Base-by-base conservation (phyloP, 2,888 invertebrate species). In the Anoplius nigerrimus region DNA sequence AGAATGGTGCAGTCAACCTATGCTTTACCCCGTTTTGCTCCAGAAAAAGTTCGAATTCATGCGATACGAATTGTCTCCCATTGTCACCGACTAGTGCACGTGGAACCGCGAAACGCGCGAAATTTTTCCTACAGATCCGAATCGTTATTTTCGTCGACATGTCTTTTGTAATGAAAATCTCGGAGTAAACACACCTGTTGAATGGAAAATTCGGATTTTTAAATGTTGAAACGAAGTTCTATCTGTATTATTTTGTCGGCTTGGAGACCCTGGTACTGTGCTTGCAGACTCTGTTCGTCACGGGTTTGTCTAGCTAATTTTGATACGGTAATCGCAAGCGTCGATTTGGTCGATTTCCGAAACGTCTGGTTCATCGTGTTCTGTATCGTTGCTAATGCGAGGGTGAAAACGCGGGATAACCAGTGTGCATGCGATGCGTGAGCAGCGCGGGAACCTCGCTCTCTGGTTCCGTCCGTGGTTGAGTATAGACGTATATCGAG, bases 111-210 rank as follows among this genome's bases (percentile, higher is more conserved):
- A 54, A 62, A 18, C 18, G 53, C n/a, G 0, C 16, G 11, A 62
- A 62, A 16, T 54, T 62, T 54, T 54, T 8, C 3, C 22, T 43
- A 16, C 54, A 62, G 22, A 54, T 62, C 18, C 48, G 16, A 13
- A 62, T 24, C 6, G 46, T 62, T 2, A 24, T 45, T 18, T 45
- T 15, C 11, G 16, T 15, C 1, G 45, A 45, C 11, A 53, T 54
- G 22, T 54, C 18, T 2, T 45, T 22, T 16, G 27, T 43, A 53
- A 53, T 61, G 2, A 4, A 15, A 0, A 53, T 6, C n/a, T 0
- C 65, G 52, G 18, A 65, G 18, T 8, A 64, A 56, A 3, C 60
- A 20, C 3, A n/a, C 43, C 3, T 52, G 16, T 43, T 58, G 58
- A 11, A 57, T 11, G 15, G 4, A 43, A 45, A 22, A 61, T 15